phyloP scores from a whole-genome alignment of 2,797 vertebrate genomes.

The Gallinago stenura region DNA sequence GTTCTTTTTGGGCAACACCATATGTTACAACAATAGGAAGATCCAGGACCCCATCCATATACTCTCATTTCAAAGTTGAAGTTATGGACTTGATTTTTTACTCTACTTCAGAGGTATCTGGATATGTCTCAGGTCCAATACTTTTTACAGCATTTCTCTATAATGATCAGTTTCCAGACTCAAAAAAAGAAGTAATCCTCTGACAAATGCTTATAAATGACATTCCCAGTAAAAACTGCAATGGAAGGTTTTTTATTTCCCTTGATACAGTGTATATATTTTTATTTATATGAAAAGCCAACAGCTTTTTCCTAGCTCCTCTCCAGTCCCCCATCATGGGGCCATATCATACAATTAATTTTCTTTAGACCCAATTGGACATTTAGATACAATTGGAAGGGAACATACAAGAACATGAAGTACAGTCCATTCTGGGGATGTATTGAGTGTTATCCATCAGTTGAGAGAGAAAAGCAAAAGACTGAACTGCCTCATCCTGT shows the following conservation, averaged over 20 bases:
- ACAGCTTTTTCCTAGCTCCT: neutral
- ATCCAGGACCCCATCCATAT: neutral
- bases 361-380: neutral
- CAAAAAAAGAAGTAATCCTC: neutral
- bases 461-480: neutral
- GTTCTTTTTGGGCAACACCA: neutral
- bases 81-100: neutral
- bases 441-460: too few relatives aligned
- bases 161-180: neutral
- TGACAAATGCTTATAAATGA: neutral
- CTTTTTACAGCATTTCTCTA: neutral
- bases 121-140: neutral
- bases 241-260: neutral
- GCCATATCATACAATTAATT: neutral
- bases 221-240: neutral
- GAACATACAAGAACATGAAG: fast-evolving
- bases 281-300: neutral
- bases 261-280: neutral
- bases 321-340: neutral
- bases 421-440: neutral
- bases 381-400: fast-evolving
- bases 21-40: neutral
- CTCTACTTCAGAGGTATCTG: neutral
- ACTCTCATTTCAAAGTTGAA: neutral
- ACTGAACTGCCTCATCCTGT: neutral